phyloP scores from a whole-genome alignment of 1,140 invertebrate genomes.

The Cheumatopsyche charites region DNA sequence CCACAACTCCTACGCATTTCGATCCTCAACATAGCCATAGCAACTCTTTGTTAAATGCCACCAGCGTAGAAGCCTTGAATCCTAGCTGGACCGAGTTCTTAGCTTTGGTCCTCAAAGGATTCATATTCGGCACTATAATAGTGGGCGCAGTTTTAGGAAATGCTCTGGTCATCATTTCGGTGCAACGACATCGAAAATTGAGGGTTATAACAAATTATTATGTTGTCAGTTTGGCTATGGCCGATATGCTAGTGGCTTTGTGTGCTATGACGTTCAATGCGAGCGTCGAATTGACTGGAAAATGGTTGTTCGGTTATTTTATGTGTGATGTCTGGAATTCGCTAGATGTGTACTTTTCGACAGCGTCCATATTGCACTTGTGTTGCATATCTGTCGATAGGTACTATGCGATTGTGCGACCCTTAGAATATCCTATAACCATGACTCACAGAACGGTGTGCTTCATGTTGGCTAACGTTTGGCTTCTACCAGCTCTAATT shows the following conservation, averaged over 20 bases:
- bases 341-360: constrained; percentile 94
- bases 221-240: constrained; percentile 90
- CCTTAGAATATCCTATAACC: constrained; percentile 85
- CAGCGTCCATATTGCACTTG: constrained; percentile 90
- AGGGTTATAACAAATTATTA: constrained; percentile 94
- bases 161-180: constrained; percentile 81
- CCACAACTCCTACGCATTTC: constrained; percentile 23
- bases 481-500: constrained; percentile 89
- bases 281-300: constrained; percentile 76
- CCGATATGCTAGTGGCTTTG: constrained; percentile 89
- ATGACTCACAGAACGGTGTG: constrained; percentile 84
- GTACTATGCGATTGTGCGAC: constrained; percentile 88
- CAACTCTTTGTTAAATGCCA: constrained; percentile 36
- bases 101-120: constrained; percentile 70
- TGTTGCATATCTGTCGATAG: constrained; percentile 95
- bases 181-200: constrained; percentile 73
- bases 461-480: constrained; percentile 84
- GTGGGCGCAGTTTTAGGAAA: constrained; percentile 86
- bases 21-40: constrained; percentile 39
- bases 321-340: constrained; percentile 96
- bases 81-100: constrained; percentile 61
- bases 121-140: constrained; percentile 83
- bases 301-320: constrained; percentile 86
- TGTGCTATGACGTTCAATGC: constrained; percentile 97
- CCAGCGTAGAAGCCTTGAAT: constrained; percentile 41